phyloP scores from a whole-genome alignment of 2,113 vertebrate species.

The Coturnix japonica region DNA sequence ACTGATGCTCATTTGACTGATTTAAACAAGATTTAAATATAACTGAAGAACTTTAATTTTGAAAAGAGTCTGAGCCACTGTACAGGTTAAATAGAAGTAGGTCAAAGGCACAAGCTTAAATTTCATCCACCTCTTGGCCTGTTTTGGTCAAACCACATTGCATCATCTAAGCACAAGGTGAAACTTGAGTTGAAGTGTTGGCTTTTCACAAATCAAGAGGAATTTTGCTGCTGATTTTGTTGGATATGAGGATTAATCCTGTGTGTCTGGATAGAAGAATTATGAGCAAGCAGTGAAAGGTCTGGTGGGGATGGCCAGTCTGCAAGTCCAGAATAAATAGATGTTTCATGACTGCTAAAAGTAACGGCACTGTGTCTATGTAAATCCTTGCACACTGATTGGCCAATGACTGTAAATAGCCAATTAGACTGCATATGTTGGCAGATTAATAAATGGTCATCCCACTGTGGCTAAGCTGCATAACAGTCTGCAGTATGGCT shows the following conservation, averaged over 20 bases:
- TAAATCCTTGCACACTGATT: neutral
- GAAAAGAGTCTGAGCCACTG: neutral
- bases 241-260: neutral
- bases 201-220: neutral
- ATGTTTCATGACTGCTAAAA: neutral
- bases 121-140: neutral
- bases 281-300: neutral
- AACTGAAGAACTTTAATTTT: neutral
- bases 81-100: neutral
- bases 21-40: conserved; percentile 28
- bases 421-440: neutral
- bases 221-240: neutral
- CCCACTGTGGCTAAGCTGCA: neutral
- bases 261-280: neutral
- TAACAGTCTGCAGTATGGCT: neutral
- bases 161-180: neutral
- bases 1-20: neutral
- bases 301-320: neutral
- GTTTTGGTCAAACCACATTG: neutral
- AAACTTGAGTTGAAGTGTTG: neutral
- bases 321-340: neutral
- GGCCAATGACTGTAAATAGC: neutral
- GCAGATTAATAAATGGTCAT: neutral
- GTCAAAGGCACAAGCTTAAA: neutral
- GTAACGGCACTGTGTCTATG: neutral